A percentile compares a stretch with the other conserved stretches of the same genome.
Conservation (phyloP, 2,113 vertebrate species). For the Garra rufa region DNA sequence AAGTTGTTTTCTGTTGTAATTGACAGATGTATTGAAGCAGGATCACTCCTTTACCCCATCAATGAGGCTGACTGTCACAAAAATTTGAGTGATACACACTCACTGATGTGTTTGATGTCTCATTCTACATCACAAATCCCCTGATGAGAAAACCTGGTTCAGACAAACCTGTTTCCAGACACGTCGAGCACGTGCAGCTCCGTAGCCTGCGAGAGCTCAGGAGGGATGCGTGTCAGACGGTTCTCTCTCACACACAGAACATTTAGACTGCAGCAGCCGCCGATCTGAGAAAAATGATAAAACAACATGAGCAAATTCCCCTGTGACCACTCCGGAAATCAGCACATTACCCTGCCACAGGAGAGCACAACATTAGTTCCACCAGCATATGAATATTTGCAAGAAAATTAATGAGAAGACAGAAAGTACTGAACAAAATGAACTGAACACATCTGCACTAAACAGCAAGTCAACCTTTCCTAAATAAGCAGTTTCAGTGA, state of each 20-base stretch:
- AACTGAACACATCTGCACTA: not conserved
- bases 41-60: not conserved
- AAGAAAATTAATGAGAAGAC: not conserved
- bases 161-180: slow-evolving; percentile 90
- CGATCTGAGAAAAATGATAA: slow-evolving; percentile 77
- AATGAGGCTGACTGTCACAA: not conserved
- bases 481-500: not conserved
- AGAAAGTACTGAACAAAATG: not conserved
- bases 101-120: not conserved
- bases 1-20: too few species aligned
- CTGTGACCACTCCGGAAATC: not conserved
- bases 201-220: slow-evolving; percentile 91
- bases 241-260: slow-evolving; percentile 96
- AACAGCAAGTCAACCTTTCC: not conserved
- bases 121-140: not conserved
- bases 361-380: not conserved
- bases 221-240: slow-evolving; percentile 85
- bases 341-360: not conserved
- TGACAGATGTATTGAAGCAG: too few species aligned
- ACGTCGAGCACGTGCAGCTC: slow-evolving; percentile 96
- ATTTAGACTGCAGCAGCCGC: slow-evolving; percentile 91
- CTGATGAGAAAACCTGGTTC: not conserved
- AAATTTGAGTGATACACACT: not conserved
- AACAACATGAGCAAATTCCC: not conserved
- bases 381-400: not conserved